Evolutionary conservation across 64 coral and sea anemone species (phyloP).

Genomic region (Catalaphyllia jardinei): DNA sequence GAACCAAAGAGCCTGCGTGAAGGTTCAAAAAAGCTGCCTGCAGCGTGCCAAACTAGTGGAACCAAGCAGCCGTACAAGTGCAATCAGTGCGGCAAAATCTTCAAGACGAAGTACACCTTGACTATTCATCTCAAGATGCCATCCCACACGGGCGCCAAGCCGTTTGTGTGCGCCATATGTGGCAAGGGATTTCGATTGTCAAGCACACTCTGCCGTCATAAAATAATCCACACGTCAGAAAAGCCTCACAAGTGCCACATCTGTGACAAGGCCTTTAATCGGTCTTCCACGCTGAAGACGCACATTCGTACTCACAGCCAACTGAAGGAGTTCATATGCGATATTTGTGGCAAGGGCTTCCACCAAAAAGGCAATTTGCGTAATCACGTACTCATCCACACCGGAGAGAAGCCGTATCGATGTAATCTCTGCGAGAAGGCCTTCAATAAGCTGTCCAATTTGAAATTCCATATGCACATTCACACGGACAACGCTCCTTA

Average conservation of each 20-base stretch:
- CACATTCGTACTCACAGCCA: conserved; percentile 68
- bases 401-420: conserved; percentile 67
- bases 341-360: conserved; percentile 67
- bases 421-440: conserved; percentile 71
- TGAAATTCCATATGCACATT: conserved; percentile 70
- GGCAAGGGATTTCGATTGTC: conserved; percentile 76
- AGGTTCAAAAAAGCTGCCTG: conserved; percentile 14
- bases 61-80: conserved; percentile 55
- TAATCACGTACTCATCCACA: conserved; percentile 68
- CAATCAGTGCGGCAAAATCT: conserved; percentile 57
- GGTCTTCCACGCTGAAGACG: conserved; percentile 68
- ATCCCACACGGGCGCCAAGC: conserved; percentile 67
- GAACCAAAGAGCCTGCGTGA: neutral
- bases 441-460: conserved; percentile 73
- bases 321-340: conserved; percentile 63
- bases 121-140: conserved; percentile 76
- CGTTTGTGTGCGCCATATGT: conserved; percentile 72
- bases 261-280: conserved; percentile 69
- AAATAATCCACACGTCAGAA: conserved; percentile 69
- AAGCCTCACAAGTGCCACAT: conserved; percentile 68
- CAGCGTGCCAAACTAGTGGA: neutral
- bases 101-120: conserved; percentile 71
- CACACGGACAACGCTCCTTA: conserved; percentile 66
- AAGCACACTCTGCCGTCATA: conserved; percentile 71
- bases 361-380: conserved; percentile 85